These are phyloP conservation scores for Cyanocitta stelleri DNA, from an alignment of 2,113 vertebrate species.

Conservation along the genomic window DNA sequence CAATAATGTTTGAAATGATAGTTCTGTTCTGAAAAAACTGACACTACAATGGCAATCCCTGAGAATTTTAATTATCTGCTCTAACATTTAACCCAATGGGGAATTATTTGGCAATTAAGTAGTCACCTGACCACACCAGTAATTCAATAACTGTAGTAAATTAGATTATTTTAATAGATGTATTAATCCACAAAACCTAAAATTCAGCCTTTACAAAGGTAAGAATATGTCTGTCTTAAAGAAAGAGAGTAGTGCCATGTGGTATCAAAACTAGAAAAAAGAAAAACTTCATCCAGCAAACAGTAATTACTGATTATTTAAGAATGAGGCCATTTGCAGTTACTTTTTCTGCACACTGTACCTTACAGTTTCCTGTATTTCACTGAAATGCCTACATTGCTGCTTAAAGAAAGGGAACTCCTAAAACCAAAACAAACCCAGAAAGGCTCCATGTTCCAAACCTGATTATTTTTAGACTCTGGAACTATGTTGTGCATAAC, in stretches of 20 bases:
- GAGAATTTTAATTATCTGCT: background rate
- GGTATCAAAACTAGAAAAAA: background rate
- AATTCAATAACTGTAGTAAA: background rate
- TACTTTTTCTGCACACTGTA: background rate
- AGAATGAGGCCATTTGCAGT: background rate
- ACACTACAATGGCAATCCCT: background rate
- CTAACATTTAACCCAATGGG: background rate
- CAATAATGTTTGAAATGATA: background rate
- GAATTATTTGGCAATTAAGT: background rate
- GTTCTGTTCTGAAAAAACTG: background rate
- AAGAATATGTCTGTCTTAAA: background rate
- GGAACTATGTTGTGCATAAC: background rate
- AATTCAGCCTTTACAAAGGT: background rate
- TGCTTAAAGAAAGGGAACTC: background rate
- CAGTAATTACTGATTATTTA: background rate
- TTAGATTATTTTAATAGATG: background rate
- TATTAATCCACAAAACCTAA: background rate
- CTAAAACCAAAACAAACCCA: background rate
- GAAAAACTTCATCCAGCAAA: background rate
- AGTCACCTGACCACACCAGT: background rate
- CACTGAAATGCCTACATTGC: background rate
- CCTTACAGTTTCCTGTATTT: background rate
- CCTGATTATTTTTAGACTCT: background rate
- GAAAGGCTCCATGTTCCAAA: background rate
- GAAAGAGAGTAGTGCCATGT: background rate